phyloP scores from a whole-genome alignment of 2,113 vertebrate species.

The Ctenomys sociabilis region DNA sequence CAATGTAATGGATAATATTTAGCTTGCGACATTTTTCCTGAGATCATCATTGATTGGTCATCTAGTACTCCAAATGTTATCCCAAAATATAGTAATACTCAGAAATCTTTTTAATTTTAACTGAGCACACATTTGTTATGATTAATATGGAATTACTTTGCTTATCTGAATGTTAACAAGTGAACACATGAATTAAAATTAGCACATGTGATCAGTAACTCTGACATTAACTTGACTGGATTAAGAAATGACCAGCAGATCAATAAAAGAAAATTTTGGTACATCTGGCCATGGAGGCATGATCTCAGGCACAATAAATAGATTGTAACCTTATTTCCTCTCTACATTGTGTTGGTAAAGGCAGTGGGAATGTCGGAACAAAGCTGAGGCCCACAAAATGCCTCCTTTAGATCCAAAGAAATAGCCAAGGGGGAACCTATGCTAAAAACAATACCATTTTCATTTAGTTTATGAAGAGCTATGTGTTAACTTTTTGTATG shows the following conservation, averaged over 20 bases:
- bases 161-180: conserved; percentile 3
- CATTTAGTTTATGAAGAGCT: conserved; percentile 31
- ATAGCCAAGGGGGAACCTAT: not conserved
- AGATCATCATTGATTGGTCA: conserved; percentile 39
- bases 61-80: conserved; percentile 44
- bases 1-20: conserved; percentile 38
- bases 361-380: not conserved
- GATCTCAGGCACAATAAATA: not conserved
- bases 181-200: conserved; percentile 42
- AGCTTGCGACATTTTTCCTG: conserved; percentile 46
- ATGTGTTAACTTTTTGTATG: not conserved
- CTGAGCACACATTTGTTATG: not conserved
- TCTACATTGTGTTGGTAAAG: not conserved
- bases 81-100: conserved; percentile 30
- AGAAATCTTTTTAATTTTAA: not conserved
- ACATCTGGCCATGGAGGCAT: not conserved
- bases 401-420: conserved; percentile 15
- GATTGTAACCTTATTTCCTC: not conserved
- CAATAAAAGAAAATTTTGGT: not conserved
- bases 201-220: not conserved
- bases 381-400: not conserved
- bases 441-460: not conserved
- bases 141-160: conserved; percentile 40
- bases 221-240: not conserved
- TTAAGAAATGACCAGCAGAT: not conserved